These are phyloP conservation scores for Yponomeuta sedellus DNA, from an alignment of 2,888 invertebrate species.

Conservation along the genomic window DNA sequence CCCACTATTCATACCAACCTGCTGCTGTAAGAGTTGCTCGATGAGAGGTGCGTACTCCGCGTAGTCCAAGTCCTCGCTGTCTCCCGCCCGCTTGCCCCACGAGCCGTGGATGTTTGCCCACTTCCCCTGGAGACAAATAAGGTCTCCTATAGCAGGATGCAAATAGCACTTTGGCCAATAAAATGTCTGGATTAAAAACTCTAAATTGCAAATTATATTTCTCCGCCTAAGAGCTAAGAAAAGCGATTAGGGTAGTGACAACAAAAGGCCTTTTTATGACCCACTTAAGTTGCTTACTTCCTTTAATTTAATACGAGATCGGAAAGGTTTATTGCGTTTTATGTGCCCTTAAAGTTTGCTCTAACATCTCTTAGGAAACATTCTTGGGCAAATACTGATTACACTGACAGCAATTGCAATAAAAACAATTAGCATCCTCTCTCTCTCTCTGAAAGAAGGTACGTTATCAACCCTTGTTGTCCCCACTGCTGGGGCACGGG, in stretches of 20 bases:
- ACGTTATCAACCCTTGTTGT: too few species aligned
- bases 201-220: too few species aligned
- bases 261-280: neutral
- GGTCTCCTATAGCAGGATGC: too few species aligned
- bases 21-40: conserved; percentile 48
- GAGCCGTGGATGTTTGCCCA: conserved; percentile 82
- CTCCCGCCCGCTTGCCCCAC: conserved; percentile 80
- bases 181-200: too few species aligned
- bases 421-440: too few species aligned
- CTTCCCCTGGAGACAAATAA: conserved; percentile 76
- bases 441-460: too few species aligned
- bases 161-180: too few species aligned
- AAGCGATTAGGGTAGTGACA: neutral
- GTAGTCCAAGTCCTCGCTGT: conserved; percentile 46
- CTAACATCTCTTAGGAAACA: neutral
- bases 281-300: neutral
- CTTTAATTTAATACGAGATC: neutral
- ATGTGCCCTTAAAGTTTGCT: neutral
- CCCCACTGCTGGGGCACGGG: too few species aligned
- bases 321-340: neutral
- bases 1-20: conserved; percentile 45
- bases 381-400: neutral
- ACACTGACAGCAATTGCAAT: too few species aligned
- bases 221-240: neutral
- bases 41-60: conserved; percentile 55